phyloP scores from a whole-genome alignment of 92 coral and sea anemone species.

The Pocillopora meandrina region DNA sequence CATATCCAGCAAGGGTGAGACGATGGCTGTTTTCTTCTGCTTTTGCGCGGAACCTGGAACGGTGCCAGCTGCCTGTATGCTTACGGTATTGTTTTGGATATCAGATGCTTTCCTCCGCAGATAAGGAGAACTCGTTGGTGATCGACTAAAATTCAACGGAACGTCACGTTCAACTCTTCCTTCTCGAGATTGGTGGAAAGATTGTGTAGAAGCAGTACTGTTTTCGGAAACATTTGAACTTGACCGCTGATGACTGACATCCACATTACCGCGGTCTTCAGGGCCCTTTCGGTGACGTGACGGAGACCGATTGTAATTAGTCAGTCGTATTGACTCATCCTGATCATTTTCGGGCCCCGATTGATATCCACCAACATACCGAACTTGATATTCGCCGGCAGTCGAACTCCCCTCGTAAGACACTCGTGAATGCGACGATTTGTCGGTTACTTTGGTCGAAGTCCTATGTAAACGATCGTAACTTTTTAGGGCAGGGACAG shows the following conservation, averaged over 20 bases:
- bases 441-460: background rate
- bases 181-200: constrained; percentile 23
- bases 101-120: constrained; percentile 56
- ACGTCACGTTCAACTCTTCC: constrained; percentile 23
- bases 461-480: constrained; percentile 17
- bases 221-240: constrained; percentile 22
- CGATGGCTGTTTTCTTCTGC: constrained; percentile 85
- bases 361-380: constrained; percentile 86
- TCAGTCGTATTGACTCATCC: constrained; percentile 49
- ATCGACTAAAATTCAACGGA: constrained; percentile 28
- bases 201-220: background rate
- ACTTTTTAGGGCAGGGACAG: constrained; percentile 19
- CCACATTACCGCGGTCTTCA: constrained; percentile 36
- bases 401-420: constrained; percentile 47
- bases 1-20: constrained; percentile 78
- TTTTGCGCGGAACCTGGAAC: constrained; percentile 42
- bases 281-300: constrained; percentile 56
- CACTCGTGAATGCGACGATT: constrained; percentile 40
- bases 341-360: constrained; percentile 56
- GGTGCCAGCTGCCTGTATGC: constrained; percentile 42
- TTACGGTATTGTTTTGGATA: constrained; percentile 13
- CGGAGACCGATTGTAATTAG: constrained; percentile 66
- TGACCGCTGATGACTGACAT: constrained; percentile 1
- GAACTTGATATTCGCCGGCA: constrained; percentile 62
- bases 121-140: constrained; percentile 61